Percentiles rank a stretch among this genome's conserved stretches.
phyloP scores from a whole-genome alignment of 2,888 invertebrate genomes.

The Seira musarum region DNA sequence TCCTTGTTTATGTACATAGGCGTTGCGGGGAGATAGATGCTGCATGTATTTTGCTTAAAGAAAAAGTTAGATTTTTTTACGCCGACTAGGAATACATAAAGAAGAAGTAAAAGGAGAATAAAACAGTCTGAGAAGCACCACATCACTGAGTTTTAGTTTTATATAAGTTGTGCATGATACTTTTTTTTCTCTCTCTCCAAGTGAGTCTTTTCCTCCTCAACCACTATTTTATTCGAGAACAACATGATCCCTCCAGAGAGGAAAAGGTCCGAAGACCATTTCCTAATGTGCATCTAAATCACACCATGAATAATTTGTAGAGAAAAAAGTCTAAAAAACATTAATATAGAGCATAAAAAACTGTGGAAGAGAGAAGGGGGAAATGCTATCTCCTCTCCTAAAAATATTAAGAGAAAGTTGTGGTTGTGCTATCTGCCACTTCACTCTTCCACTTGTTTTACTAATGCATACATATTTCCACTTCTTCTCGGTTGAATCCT shows the following conservation, averaged over 20 bases:
- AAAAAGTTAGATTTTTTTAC: slow-evolving; percentile 55
- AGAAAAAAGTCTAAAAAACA: slow-evolving; percentile 69
- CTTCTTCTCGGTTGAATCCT: background rate
- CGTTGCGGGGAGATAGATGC: slow-evolving; percentile 27
- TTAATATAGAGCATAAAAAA: slow-evolving; percentile 69
- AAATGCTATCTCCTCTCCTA: slow-evolving; percentile 21
- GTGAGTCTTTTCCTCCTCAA: slow-evolving; percentile 20
- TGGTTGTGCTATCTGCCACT: slow-evolving; percentile 41
- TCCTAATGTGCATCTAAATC: slow-evolving; percentile 70
- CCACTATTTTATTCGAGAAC: slow-evolving; percentile 55
- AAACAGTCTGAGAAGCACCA: slow-evolving; percentile 38
- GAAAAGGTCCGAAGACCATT: slow-evolving; percentile 66
- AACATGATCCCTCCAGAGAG: slow-evolving; percentile 61
- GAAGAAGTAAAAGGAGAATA: slow-evolving; percentile 47
- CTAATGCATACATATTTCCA: background rate
- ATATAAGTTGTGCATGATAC: slow-evolving; percentile 45
- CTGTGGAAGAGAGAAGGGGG: slow-evolving; percentile 38
- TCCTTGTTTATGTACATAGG: slow-evolving; percentile 44
- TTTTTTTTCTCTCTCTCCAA: slow-evolving; percentile 20
- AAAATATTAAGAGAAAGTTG: slow-evolving; percentile 35
- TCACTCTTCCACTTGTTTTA: slow-evolving; percentile 42
- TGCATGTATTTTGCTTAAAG: slow-evolving; percentile 48
- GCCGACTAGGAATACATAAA: slow-evolving; percentile 59
- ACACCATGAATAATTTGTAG: slow-evolving; percentile 70
- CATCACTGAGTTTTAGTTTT: slow-evolving; percentile 48